These are phyloP conservation scores for Arctia plantaginis DNA, from an alignment of 2,888 invertebrate species.

Conservation along the genomic window DNA sequence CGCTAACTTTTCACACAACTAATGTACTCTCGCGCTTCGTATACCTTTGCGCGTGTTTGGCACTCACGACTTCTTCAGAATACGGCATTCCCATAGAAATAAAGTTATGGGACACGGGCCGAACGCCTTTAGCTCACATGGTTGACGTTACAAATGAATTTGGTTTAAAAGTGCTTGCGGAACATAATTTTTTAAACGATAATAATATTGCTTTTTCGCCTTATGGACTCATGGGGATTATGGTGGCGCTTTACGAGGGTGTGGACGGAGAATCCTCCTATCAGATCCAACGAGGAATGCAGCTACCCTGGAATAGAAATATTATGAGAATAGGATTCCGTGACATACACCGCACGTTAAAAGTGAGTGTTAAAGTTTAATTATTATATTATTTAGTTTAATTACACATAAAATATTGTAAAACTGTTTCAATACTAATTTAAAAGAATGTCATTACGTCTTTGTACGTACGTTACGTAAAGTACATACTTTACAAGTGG, in stretches of 20 bases:
- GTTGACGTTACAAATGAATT: conserved; percentile 93
- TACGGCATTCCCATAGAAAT: conserved; percentile 80
- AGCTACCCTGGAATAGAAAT: conserved; percentile 90
- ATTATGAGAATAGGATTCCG: conserved; percentile 92
- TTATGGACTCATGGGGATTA: conserved; percentile 92
- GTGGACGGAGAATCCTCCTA: conserved; percentile 90
- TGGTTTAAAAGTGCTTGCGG: conserved; percentile 89
- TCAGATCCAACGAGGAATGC: conserved; percentile 90
- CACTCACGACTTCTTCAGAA: conserved; percentile 54
- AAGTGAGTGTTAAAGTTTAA: conserved; percentile 86
- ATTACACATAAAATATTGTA: neutral
- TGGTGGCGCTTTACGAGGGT: conserved; percentile 93
- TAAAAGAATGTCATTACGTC: neutral
- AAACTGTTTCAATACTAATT: neutral
- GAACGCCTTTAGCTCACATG: conserved; percentile 90
- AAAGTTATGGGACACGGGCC: conserved; percentile 77
- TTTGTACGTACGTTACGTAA: too few species aligned
- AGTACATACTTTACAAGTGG: too few species aligned
- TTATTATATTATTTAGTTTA: too few species aligned
- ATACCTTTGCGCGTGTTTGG: conserved; percentile 56
- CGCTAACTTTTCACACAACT: conserved; percentile 45
- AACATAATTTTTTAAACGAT: conserved; percentile 90
- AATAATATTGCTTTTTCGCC: conserved; percentile 95
- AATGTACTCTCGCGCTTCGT: conserved; percentile 46
- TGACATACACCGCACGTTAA: conserved; percentile 93